Evolutionary conservation across 2,888 invertebrate species (phyloP).

Genomic region (Himalopsyche japonica): DNA sequence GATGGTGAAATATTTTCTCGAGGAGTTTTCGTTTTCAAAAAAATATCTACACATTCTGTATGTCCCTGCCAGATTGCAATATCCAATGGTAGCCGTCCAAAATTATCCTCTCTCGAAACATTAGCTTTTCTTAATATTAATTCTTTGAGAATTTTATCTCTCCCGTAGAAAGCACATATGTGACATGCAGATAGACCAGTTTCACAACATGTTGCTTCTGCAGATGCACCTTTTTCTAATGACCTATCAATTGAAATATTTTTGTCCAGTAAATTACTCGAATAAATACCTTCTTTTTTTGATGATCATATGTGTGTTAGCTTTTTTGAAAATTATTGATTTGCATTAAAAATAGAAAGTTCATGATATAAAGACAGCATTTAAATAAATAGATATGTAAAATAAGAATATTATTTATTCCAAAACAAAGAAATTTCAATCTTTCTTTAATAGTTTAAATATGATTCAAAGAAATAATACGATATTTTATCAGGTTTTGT

Average conservation of each 20-base stretch:
- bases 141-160: constrained; percentile 49
- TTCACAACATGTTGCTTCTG: constrained; percentile 57
- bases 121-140: constrained; percentile 51
- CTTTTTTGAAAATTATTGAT: too few relatives aligned
- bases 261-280: too few relatives aligned
- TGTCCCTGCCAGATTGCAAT: constrained; percentile 57
- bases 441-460: too few relatives aligned
- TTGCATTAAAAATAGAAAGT: too few relatives aligned
- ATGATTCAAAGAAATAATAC: too few relatives aligned
- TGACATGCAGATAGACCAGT: constrained; percentile 56
- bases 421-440: too few relatives aligned
- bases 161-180: constrained; percentile 52
- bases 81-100: constrained; percentile 57
- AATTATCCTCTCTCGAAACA: constrained; percentile 49
- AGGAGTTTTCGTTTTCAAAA: constrained; percentile 31
- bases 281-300: too few relatives aligned
- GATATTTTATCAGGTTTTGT: too few relatives aligned
- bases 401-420: too few relatives aligned
- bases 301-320: too few relatives aligned
- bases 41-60: constrained; percentile 51
- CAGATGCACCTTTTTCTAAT: constrained; percentile 55
- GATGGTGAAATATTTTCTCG: not conserved
- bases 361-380: too few relatives aligned
- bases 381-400: too few relatives aligned
- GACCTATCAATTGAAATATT: constrained; percentile 46